These are phyloP conservation scores for Neuroscelio doddi DNA, from an alignment of 2,888 invertebrate species.

Conservation along the genomic window DNA sequence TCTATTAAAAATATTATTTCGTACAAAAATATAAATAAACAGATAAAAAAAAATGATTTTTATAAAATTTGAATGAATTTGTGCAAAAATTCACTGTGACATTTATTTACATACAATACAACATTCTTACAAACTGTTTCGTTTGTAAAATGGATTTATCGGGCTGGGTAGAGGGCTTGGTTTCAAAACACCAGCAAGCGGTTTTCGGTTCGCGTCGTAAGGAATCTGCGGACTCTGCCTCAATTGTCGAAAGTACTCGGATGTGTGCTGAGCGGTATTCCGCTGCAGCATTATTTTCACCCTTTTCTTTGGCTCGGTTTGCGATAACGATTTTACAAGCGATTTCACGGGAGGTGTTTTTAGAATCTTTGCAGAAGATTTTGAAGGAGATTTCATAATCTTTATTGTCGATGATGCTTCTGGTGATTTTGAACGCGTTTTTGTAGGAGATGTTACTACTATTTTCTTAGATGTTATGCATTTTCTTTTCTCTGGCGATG, in stretches of 20 bases:
- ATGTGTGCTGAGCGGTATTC: conserved; percentile 81
- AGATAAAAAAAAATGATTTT: too few species aligned
- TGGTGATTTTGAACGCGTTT: conserved; percentile 2
- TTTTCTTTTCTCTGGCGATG: neutral
- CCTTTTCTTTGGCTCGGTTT: conserved; percentile 73
- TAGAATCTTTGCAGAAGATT: neutral
- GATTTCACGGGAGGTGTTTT: neutral
- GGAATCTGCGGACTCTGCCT: conserved; percentile 83
- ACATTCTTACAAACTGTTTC: conserved; percentile 29
- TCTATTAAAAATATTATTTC: too few species aligned
- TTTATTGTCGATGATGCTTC: conserved; percentile 16
- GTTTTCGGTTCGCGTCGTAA: conserved; percentile 81
- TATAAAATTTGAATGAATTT: too few species aligned
- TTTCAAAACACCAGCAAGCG: conserved; percentile 83
- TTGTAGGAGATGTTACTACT: neutral
- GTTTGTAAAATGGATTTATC: conserved; percentile 84
- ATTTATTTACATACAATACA: neutral
- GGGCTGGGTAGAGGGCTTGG: conserved; percentile 79
- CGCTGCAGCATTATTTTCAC: conserved; percentile 83
- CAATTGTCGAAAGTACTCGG: conserved; percentile 83
- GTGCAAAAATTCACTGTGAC: neutral
- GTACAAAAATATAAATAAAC: too few species aligned
- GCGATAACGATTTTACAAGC: conserved; percentile 1
- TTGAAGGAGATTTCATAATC: neutral
- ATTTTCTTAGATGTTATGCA: neutral